Conservation (phyloP, 2,888 invertebrate species). For the Malthinus seriepunctatus region DNA sequence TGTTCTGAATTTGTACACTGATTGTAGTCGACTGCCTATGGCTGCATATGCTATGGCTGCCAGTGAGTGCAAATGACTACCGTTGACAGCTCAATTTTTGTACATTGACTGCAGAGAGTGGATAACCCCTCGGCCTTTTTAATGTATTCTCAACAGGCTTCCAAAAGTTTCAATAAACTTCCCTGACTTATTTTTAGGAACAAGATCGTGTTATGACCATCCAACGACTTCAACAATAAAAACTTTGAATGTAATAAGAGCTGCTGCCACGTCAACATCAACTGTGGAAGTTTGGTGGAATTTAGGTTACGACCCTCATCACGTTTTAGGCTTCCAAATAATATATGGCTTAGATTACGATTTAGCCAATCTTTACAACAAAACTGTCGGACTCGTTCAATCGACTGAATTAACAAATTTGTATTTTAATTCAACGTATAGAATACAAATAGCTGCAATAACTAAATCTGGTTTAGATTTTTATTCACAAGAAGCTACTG, state of each 20-base stretch:
- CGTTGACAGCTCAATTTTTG: too few relatives aligned
- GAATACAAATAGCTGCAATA: slow-evolving; percentile 85
- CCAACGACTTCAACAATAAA: slow-evolving; percentile 4
- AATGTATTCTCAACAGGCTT: too few relatives aligned
- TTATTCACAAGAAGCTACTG: slow-evolving; percentile 81
- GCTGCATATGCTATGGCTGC: too few relatives aligned
- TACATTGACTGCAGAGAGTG: too few relatives aligned
- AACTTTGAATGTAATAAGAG: slow-evolving; percentile 84
- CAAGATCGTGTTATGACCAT: slow-evolving; percentile 64
- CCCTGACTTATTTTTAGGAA: slow-evolving; percentile 44
- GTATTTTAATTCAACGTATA: slow-evolving; percentile 88
- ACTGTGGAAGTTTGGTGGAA: slow-evolving; percentile 97
- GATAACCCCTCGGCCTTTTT: too few relatives aligned
- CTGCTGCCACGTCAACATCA: slow-evolving; percentile 90
- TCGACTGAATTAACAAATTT: slow-evolving; percentile 87
- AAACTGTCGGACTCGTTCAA: slow-evolving; percentile 81
- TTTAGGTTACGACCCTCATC: slow-evolving; percentile 76
- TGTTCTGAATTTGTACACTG: too few relatives aligned
- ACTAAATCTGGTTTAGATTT: slow-evolving; percentile 81
- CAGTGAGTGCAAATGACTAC: too few relatives aligned
- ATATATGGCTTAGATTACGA: slow-evolving; percentile 88
- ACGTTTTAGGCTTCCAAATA: slow-evolving; percentile 83
- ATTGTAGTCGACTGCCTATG: too few relatives aligned
- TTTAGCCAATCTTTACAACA: slow-evolving; percentile 88
- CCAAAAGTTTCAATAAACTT: not conserved